These are phyloP conservation scores for Ceyx melanurus DNA, from an alignment of 2,113 vertebrate species.

Conservation along the genomic window DNA sequence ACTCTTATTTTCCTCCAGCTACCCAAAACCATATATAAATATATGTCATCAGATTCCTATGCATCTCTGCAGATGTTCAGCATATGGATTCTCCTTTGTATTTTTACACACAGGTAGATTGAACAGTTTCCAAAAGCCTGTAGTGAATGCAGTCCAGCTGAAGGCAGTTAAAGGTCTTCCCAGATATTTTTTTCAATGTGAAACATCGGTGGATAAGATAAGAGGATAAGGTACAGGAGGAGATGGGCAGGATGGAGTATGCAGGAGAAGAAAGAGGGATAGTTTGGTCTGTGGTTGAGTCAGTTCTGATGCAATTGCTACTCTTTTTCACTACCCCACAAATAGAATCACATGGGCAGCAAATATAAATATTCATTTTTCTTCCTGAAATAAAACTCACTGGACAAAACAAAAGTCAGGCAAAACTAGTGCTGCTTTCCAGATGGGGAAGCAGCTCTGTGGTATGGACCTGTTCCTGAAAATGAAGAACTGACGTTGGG, in stretches of 20 bases:
- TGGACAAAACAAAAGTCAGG: neutral
- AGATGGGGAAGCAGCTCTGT: neutral
- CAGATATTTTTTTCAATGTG: neutral
- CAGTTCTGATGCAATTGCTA: neutral
- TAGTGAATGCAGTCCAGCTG: neutral
- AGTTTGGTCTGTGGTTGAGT: neutral
- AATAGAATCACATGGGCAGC: neutral
- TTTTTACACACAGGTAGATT: neutral
- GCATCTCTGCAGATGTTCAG: neutral
- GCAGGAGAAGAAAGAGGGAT: neutral
- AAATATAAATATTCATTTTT: slow-evolving; percentile 36
- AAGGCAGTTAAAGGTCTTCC: neutral
- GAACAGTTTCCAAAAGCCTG: neutral
- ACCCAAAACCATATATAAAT: neutral
- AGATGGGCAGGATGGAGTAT: neutral
- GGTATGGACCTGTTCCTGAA: neutral
- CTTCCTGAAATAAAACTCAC: slow-evolving; percentile 3
- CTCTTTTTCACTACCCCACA: neutral
- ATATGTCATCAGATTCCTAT: neutral
- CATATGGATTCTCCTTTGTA: neutral
- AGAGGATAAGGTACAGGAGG: neutral
- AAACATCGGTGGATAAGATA: neutral
- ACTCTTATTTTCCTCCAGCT: neutral
- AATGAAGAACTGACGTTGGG: neutral
- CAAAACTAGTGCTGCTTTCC: neutral